Evolutionary conservation across 2,113 vertebrate species (phyloP).

Genomic region (Phoenicopterus ruber): DNA sequence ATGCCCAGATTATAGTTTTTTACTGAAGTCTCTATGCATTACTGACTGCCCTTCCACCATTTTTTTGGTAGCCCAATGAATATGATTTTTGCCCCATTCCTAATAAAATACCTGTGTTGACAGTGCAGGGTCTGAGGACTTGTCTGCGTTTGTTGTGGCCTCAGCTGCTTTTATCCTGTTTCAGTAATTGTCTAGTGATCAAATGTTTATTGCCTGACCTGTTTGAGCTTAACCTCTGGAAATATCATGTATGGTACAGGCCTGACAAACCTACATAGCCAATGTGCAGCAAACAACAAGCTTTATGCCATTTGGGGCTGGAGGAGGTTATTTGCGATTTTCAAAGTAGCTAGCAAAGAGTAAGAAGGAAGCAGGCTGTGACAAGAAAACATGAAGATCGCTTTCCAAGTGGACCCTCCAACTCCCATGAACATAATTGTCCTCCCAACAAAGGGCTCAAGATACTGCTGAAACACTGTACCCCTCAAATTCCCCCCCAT

Average conservation of each 20-base stretch:
- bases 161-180: not conserved
- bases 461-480: not conserved
- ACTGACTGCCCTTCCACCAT: not conserved
- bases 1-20: not conserved
- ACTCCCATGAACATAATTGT: not conserved
- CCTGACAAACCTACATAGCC: not conserved
- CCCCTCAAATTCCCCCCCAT: not conserved
- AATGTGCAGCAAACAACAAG: not conserved
- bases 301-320: not conserved
- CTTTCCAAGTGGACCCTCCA: not conserved
- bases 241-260: not conserved
- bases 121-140: not conserved
- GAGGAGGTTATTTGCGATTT: not conserved
- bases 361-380: not conserved
- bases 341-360: not conserved
- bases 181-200: not conserved
- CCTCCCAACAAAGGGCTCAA: not conserved
- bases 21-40: not conserved
- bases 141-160: not conserved
- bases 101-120: not conserved
- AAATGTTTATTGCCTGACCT: not conserved
- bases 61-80: not conserved
- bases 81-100: not conserved
- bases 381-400: not conserved
- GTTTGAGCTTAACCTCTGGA: not conserved